Conservation (phyloP, 2,113 vertebrate genomes). For the Microcebus tavaratra region DNA sequence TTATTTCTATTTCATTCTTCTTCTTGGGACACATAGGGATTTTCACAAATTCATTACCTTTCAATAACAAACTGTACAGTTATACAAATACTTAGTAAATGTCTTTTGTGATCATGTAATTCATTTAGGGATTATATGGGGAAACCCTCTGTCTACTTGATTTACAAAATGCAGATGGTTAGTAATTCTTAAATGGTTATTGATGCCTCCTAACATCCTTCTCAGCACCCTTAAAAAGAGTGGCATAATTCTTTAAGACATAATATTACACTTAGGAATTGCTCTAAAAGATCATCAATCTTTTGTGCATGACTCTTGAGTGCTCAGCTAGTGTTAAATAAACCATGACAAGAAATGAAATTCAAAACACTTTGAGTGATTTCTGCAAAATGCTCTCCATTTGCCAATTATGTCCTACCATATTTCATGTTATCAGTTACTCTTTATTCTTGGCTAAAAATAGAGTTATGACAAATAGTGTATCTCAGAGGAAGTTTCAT, state of each 20-base stretch:
- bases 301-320: conserved; percentile 81
- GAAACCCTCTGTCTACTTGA: conserved; percentile 79
- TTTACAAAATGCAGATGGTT: conserved; percentile 84
- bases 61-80: conserved; percentile 61
- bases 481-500: conserved; percentile 76
- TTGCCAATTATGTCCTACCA: conserved; percentile 84
- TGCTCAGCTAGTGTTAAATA: conserved; percentile 84
- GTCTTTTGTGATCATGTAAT: conserved; percentile 70
- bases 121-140: conserved; percentile 77
- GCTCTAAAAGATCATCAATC: conserved; percentile 85
- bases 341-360: conserved; percentile 88
- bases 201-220: conserved; percentile 83
- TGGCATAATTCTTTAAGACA: conserved; percentile 86
- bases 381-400: conserved; percentile 85
- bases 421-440: conserved; percentile 84
- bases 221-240: conserved; percentile 84
- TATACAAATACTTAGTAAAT: conserved; percentile 67
- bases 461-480: conserved; percentile 75
- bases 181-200: conserved; percentile 83
- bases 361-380: conserved; percentile 87
- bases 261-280: conserved; percentile 86
- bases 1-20: conserved; percentile 1
- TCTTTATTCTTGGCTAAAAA: conserved; percentile 86
- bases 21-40: conserved; percentile 39
- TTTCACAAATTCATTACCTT: conserved; percentile 73